Percentiles rank a stretch among this genome's conserved stretches.
phyloP scores from a whole-genome alignment of 2,113 vertebrate genomes.

The Thermophis baileyi region DNA sequence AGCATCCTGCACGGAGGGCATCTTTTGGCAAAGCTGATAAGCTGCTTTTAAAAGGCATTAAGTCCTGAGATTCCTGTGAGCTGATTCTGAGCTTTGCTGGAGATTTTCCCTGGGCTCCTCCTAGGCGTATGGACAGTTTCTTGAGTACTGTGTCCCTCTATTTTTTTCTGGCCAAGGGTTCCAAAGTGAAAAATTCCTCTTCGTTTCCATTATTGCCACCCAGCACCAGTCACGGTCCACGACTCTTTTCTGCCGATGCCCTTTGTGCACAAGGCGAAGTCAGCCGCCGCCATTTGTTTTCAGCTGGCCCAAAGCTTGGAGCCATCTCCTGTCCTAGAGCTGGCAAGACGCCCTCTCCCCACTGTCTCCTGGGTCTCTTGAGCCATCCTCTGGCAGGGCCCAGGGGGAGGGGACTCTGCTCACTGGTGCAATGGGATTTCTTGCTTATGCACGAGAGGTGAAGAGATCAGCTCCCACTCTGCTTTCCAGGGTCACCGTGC shows the following conservation, averaged over 20 bases:
- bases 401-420: not conserved
- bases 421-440: not conserved
- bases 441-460: not conserved
- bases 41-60: not conserved
- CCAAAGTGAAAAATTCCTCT: not conserved
- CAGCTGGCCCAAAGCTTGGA: not conserved
- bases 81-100: not conserved
- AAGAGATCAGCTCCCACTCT: not conserved
- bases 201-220: not conserved
- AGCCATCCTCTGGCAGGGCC: not conserved
- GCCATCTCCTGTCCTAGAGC: not conserved
- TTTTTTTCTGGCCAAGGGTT: not conserved
- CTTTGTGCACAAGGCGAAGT: not conserved
- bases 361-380: too few relatives aligned
- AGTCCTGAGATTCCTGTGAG: not conserved
- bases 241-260: not conserved
- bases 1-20: not conserved
- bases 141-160: not conserved
- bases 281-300: not conserved
- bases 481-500: constrained; percentile 95
- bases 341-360: not conserved
- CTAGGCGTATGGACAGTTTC: not conserved
- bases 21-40: not conserved
- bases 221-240: not conserved
- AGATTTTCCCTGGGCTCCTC: not conserved